A percentile compares a stretch with the other conserved stretches of the same genome.
phyloP scores from a whole-genome alignment of 2,797 vertebrate genomes.

The Smutsia gigantea region DNA sequence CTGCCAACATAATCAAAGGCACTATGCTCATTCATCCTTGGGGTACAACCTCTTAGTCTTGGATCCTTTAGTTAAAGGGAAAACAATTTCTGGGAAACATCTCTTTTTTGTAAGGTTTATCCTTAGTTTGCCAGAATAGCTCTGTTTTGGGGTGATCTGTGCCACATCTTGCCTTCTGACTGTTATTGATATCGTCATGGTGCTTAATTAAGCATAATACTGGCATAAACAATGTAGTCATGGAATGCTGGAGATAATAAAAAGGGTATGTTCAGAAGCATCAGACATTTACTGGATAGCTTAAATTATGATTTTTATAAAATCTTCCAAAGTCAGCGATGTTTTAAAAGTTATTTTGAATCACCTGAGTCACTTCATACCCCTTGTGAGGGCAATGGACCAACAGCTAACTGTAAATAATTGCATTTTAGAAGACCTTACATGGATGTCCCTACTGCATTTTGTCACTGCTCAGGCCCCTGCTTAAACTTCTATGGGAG shows the following conservation, averaged over 20 bases:
- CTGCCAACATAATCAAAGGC: too few species aligned
- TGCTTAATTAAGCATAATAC: conserved; percentile 68
- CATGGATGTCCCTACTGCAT: not conserved
- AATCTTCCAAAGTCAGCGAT: not conserved
- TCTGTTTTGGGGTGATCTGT: conserved; percentile 61
- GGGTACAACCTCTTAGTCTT: not conserved
- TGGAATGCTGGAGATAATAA: conserved; percentile 54
- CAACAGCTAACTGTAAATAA: not conserved
- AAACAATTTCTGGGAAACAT: conserved; percentile 33
- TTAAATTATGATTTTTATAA: conserved; percentile 42
- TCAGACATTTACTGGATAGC: not conserved
- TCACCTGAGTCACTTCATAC: not conserved
- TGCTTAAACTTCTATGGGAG: not conserved
- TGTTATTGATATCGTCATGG: conserved; percentile 47
- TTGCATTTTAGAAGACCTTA: not conserved
- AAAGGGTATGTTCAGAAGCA: conserved; percentile 53
- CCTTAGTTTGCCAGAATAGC: conserved; percentile 41
- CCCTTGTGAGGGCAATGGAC: not conserved
- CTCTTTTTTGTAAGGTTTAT: conserved; percentile 46
- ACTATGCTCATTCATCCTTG: not conserved
- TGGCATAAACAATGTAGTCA: conserved; percentile 58
- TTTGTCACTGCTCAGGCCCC: not conserved
- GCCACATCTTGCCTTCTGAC: conserved; percentile 55
- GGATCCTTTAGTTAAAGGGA: conserved; percentile 1
- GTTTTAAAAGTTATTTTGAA: not conserved